phyloP scores from a whole-genome alignment of 2,797 vertebrate genomes.

The Chiloscyllium punctatum region DNA sequence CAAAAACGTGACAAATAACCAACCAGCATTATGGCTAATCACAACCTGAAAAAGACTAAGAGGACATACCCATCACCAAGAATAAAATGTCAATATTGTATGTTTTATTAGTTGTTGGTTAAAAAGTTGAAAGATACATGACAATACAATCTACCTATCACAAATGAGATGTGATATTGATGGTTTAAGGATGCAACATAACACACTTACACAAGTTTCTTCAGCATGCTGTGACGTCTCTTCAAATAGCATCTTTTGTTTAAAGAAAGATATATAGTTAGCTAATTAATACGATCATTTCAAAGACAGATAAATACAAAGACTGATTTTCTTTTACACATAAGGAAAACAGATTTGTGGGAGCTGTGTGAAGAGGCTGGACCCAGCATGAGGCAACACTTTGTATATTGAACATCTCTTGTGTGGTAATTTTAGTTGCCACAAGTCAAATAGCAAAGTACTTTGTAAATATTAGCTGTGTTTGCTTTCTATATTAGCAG shows the following conservation, averaged over 20 bases:
- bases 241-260: not conserved
- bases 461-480: not conserved
- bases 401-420: not conserved
- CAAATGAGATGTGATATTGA: not conserved
- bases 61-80: not conserved
- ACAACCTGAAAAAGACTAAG: not conserved
- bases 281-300: slow-evolving; percentile 51
- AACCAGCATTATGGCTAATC: not conserved
- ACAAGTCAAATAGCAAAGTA: not conserved
- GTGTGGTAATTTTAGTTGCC: not conserved
- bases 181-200: not conserved
- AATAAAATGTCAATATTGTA: slow-evolving; percentile 19
- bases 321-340: slow-evolving; percentile 44
- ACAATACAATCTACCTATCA: slow-evolving; percentile 21
- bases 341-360: not conserved
- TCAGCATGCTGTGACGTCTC: not conserved
- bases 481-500: not conserved
- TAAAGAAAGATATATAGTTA: not conserved
- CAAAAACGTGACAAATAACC: not conserved
- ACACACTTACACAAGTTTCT: not conserved
- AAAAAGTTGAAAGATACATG: slow-evolving; percentile 24
- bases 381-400: slow-evolving; percentile 22
- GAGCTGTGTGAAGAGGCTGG: not conserved
- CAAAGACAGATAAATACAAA: slow-evolving; percentile 44
- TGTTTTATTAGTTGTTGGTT: slow-evolving; percentile 21